These are phyloP conservation scores for Dromas ardeola DNA, from an alignment of 2,113 vertebrate species.

Conservation along the genomic window DNA sequence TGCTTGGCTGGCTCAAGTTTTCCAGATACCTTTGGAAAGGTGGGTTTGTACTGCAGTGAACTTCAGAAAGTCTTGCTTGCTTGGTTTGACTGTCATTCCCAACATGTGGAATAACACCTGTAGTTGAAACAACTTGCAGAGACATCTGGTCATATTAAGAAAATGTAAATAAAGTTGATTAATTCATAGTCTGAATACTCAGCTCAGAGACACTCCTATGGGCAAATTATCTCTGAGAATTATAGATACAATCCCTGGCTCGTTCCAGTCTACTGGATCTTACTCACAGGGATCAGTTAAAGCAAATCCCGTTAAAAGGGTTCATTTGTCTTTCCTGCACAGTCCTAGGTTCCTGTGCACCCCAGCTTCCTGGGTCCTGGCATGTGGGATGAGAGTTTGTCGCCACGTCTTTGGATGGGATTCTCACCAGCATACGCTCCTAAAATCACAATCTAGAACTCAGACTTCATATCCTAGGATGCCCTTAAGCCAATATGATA, in stretches of 20 bases:
- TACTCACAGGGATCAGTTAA: not conserved
- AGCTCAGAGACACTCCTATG: not conserved
- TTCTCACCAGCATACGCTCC: not conserved
- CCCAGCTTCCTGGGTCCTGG: not conserved
- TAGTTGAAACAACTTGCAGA: not conserved
- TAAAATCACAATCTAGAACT: not conserved
- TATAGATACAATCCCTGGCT: not conserved
- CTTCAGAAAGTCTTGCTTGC: not conserved
- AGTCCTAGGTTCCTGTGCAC: accelerated
- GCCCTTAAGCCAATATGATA: not conserved
- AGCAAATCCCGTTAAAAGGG: not conserved
- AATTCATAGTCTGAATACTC: not conserved
- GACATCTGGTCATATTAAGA: not conserved
- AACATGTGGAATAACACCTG: not conserved
- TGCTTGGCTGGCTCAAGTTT: not conserved
- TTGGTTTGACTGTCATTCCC: not conserved
- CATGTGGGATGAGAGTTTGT: not conserved
- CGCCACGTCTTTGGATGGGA: not conserved
- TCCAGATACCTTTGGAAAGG: not conserved
- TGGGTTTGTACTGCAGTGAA: not conserved
- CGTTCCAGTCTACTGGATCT: not conserved
- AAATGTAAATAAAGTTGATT: not conserved
- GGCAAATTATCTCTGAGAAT: not conserved
- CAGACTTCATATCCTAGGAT: not conserved
- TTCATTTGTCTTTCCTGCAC: not conserved